Evolutionary conservation across 2,113 vertebrate genomes (phyloP), one percentile per base, ranked within the genome.

Genomic region (Proteles cristata): DNA sequence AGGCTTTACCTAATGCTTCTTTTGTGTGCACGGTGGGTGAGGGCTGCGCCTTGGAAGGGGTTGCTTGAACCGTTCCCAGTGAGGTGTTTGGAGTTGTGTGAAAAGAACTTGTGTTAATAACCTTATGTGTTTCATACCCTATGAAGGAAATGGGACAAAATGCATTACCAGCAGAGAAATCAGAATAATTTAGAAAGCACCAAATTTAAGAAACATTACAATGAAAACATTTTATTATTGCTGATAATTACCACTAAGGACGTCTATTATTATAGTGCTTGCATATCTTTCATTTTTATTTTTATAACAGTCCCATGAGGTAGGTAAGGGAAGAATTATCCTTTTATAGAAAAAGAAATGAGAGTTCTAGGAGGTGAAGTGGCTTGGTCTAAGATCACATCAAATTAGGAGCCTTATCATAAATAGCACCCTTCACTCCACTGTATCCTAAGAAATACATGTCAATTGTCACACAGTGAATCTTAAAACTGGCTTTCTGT

Each of bases 11-110:
- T 97, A 99, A 88, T 0, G 99, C 99, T 97, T 99, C 99, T 33
- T 99, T 99, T 0, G 99, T 99, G 98, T 99, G 99, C 39, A 99
- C 99, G 0, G 99, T 99, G 48, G 99, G 99, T 0, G 99, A 99
- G 0, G 99, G 99, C 8, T 99, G 99, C 63, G 97, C 99, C 96
- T 98, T 98, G 35, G 99, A 99, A 0, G 99, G 99, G 0, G 99
- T 99, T 39, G 98, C 98, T 87, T 99, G 99, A 35, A 93, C 97
- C 0, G 96, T 97, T 86, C 99, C 99, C 97, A 99, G 98, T 0
- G 99, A 99, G 0, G 98, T 99, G 98, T 99, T 99, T 28, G 99
- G 99, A 23, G 99, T 99, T 87, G 98, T 50, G 23, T 99, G 99
- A 92, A 99, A 99, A 97, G 98, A 98, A 96, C 98, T 99, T 8